These are phyloP conservation scores for Aporrectodea caliginosa DNA, from an alignment of 1,140 invertebrate genomes.

Conservation along the genomic window DNA sequence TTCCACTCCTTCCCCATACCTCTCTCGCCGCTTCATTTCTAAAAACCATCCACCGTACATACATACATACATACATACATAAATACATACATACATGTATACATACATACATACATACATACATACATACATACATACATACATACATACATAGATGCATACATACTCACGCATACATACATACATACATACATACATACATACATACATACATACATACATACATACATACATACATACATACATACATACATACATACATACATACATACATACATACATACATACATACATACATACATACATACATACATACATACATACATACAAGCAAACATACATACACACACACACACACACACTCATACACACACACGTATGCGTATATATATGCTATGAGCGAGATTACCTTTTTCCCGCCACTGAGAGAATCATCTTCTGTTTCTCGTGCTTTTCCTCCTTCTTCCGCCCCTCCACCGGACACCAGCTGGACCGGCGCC, in stretches of 20 bases:
- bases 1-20: too few relatives aligned
- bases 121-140: background rate
- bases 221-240: constrained; percentile 7
- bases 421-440: constrained; percentile 27
- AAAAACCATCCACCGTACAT: background rate
- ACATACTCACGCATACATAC: constrained; percentile 1
- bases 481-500: constrained; percentile 42
- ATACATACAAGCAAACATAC: too few relatives aligned
- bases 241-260: constrained; percentile 7
- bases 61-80: background rate
- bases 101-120: background rate
- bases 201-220: constrained; percentile 7
- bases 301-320: background rate
- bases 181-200: constrained; percentile 7
- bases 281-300: constrained; percentile 7
- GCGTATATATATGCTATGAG: background rate
- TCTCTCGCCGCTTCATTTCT: too few relatives aligned
- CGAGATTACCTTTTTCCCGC: constrained; percentile 19
- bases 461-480: constrained; percentile 28
- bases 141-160: background rate
- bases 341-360: too few relatives aligned
- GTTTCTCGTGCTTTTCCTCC: constrained; percentile 30
- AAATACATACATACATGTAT: background rate
- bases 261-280: constrained; percentile 7
- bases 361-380: too few relatives aligned